A percentile compares a stretch with the other conserved stretches of the same genome.
Evolutionary conservation across 2,888 invertebrate species (phyloP).

Genomic region (Gibbula magus): DNA sequence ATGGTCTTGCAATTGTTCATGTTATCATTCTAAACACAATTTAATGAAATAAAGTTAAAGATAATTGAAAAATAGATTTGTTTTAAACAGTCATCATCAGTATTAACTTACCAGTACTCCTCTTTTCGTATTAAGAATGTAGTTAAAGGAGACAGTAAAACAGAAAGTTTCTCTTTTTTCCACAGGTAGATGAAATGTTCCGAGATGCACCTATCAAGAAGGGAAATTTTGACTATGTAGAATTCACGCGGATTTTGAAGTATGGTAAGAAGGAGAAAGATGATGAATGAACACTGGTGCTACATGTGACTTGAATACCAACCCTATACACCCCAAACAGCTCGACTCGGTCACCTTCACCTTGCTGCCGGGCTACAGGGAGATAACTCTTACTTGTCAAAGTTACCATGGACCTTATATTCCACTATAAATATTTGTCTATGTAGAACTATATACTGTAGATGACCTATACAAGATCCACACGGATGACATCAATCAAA

Average conservation of each 20-base stretch:
- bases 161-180: too few relatives aligned
- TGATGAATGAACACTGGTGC: slow-evolving; percentile 20
- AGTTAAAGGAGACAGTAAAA: too few relatives aligned
- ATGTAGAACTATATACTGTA: neutral
- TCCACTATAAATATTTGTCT: slow-evolving; percentile 7
- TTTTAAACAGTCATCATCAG: too few relatives aligned
- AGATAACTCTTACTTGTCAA: neutral
- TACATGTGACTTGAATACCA: neutral
- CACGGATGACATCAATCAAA: too few relatives aligned
- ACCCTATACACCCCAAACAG: neutral
- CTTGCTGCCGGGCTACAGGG: too few relatives aligned
- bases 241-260: slow-evolving; percentile 98
- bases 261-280: slow-evolving; percentile 94
- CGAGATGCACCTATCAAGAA: slow-evolving; percentile 98
- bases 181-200: slow-evolving; percentile 95
- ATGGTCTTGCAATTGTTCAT: too few relatives aligned
- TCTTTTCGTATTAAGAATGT: too few relatives aligned
- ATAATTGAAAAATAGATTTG: too few relatives aligned
- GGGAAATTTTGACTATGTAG: slow-evolving; percentile 93
- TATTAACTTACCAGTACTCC: too few relatives aligned
- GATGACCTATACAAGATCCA: too few relatives aligned
- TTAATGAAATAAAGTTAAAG: too few relatives aligned
- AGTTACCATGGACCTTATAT: slow-evolving; percentile 12
- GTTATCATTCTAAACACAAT: too few relatives aligned
- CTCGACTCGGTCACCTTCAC: neutral